Evolutionary conservation across 2,113 vertebrate species (phyloP), one percentile per base, ranked within the genome.

Genomic region (Python bivittatus): DNA sequence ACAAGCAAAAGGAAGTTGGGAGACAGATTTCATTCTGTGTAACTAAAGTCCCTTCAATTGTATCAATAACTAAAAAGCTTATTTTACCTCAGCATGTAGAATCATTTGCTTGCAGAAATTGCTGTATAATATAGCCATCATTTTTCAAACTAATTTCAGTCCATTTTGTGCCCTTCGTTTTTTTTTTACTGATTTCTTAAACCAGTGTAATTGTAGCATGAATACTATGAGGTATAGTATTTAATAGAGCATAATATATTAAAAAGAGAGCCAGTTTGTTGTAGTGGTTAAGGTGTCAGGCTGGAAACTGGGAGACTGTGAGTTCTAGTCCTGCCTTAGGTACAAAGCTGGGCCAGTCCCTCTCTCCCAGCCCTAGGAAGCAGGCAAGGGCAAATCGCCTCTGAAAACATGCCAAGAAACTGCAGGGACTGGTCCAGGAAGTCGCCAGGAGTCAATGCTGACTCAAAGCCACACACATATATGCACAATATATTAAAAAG

Each of bases 131-230:
- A n/a, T 52, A 48, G 60, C 42, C 57, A 27, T 57, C 12, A 15
- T 27, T 52, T 8, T 97, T 97, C 97, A 97, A 92, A 96, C 95
- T 96, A 96, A 97, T 95, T 97, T 97, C 97, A 96, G 92, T 95
- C 95, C 93, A 94, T 95, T 96, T 97, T 44, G 92, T 96, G 93
- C 95, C 88, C 93, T 93, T 97, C 42, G 20, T 90, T 96, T 93
- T 95, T 96, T 97, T 92, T 53, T 96, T 56, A 95, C 94, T 68
- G n/a, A 92, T 94, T 64, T 96, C 94, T 90, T 94, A 95, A 89
- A 91, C 87, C 88, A 88, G 91, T 91, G 58, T 93, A 91, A 95
- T 95, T 91, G 84, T 95, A 53, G n/a, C 1, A 86, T n/a, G 86
- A 86, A 44, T 91, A 68, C 60, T 91, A 94, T 92, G 93, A 79